Percentiles rank a stretch among this genome's conserved stretches.
Conservation (phyloP, 2,888 invertebrate genomes). For the Crioceris asparagi region DNA sequence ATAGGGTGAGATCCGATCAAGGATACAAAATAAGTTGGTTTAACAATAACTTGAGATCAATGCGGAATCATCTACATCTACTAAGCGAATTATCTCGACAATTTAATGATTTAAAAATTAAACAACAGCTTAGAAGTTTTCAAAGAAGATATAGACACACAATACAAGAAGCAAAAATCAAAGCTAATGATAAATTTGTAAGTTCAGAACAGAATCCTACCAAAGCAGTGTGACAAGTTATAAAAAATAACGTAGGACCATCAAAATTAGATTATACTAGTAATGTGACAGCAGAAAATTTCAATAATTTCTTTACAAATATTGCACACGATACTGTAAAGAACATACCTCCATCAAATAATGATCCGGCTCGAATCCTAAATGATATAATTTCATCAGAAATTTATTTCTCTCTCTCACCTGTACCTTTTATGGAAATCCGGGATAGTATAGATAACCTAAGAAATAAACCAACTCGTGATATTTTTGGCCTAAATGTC, state of each 20-base stretch:
- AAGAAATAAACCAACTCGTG: constrained; percentile 7
- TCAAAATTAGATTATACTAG: too few species aligned
- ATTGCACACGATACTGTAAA: constrained; percentile 2
- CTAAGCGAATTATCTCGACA: too few species aligned
- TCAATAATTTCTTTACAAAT: constrained; percentile 2
- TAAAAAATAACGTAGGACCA: too few species aligned
- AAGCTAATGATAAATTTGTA: not conserved
- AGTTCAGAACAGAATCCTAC: not conserved
- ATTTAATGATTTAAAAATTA: too few species aligned
- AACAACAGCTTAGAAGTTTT: too few species aligned
- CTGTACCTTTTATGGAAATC: too few species aligned
- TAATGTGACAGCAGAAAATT: too few species aligned
- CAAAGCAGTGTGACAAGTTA: not conserved
- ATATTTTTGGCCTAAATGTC: constrained; percentile 5
- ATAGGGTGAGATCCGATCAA: not conserved
- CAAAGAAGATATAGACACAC: not conserved
- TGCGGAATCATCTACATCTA: too few species aligned
- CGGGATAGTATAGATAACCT: constrained; percentile 1
- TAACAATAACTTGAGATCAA: not conserved
- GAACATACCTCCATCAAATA: not conserved
- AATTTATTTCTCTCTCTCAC: too few species aligned
- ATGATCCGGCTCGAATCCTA: too few species aligned
- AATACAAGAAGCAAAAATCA: not conserved
- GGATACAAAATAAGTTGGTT: not conserved
- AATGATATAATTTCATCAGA: too few species aligned